Conservation (phyloP, 2,113 vertebrate genomes). For the Baryphthengus martii region DNA sequence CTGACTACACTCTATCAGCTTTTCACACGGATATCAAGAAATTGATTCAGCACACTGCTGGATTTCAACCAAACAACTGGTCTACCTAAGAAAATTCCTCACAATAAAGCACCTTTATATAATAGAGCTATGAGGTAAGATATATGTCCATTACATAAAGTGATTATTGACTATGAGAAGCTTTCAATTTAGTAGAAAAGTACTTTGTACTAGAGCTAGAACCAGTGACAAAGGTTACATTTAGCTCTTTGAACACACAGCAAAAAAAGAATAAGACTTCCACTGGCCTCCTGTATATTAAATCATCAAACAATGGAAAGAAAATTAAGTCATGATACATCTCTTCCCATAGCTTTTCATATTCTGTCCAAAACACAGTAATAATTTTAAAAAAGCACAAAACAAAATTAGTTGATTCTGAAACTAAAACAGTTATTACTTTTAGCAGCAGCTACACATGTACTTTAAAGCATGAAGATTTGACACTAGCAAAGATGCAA, state of each 20-base stretch:
- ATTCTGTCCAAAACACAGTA: neutral
- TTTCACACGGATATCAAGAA: neutral
- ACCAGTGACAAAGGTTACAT: slow-evolving; percentile 25
- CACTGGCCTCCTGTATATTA: neutral
- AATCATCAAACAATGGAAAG: neutral
- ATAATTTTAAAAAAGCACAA: neutral
- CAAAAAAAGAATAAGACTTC: neutral
- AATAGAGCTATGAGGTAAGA: slow-evolving; percentile 35
- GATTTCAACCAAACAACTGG: slow-evolving; percentile 16
- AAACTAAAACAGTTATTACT: too few species aligned
- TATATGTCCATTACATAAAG: slow-evolving; percentile 46
- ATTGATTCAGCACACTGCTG: neutral
- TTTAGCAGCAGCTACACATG: neutral
- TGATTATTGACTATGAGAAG: slow-evolving; percentile 57
- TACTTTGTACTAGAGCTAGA: slow-evolving; percentile 3
- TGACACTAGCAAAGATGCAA: neutral
- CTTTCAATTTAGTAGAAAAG: slow-evolving; percentile 53
- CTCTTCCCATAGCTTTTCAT: neutral
- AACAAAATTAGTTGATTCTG: neutral
- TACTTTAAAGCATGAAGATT: neutral
- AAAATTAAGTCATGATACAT: neutral
- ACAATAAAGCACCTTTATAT: slow-evolving; percentile 45
- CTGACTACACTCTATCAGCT: neutral
- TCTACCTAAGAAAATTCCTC: slow-evolving; percentile 6
- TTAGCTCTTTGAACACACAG: slow-evolving; percentile 14